Conservation (phyloP, 2,888 invertebrate genomes). For the Lochmaea crataegi region DNA sequence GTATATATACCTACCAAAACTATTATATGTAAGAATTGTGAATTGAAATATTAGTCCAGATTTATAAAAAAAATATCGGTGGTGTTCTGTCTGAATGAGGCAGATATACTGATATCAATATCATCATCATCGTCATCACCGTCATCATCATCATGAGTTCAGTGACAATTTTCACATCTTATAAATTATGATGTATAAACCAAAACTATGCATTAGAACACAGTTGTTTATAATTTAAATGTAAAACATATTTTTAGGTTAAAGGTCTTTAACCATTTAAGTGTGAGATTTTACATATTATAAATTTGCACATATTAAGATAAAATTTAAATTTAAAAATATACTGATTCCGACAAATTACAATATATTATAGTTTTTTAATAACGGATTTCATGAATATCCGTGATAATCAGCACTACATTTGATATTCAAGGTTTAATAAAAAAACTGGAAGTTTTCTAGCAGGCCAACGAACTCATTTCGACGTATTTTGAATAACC, state of each 20-base stretch:
- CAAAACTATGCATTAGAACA: not conserved
- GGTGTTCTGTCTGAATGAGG: too few species aligned
- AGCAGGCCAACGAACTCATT: slow-evolving; percentile 21
- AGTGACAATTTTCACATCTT: too few species aligned
- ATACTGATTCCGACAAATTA: slow-evolving; percentile 20
- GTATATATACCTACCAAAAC: too few species aligned
- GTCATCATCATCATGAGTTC: too few species aligned
- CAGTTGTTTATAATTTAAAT: slow-evolving; percentile 1
- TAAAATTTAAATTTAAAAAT: slow-evolving; percentile 34
- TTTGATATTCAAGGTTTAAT: slow-evolving; percentile 21
- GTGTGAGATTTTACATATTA: slow-evolving; percentile 21
- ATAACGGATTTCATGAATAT: slow-evolving; percentile 35
- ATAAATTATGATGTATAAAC: too few species aligned
- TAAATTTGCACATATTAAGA: slow-evolving; percentile 31
- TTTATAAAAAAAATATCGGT: too few species aligned
- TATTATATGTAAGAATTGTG: too few species aligned
- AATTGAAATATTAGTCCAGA: too few species aligned
- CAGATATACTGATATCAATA: too few species aligned
- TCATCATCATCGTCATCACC: too few species aligned
- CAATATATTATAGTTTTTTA: slow-evolving; percentile 14
- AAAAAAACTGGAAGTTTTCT: slow-evolving; percentile 18
- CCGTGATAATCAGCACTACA: slow-evolving; percentile 10
- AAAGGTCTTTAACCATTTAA: slow-evolving; percentile 34
- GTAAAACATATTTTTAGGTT: slow-evolving; percentile 23
- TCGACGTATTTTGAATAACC: slow-evolving; percentile 15